Evolutionary conservation across 1,140 invertebrate species (phyloP), one percentile per base, ranked within the genome.

Genomic region (Heterodera carotae): DNA sequence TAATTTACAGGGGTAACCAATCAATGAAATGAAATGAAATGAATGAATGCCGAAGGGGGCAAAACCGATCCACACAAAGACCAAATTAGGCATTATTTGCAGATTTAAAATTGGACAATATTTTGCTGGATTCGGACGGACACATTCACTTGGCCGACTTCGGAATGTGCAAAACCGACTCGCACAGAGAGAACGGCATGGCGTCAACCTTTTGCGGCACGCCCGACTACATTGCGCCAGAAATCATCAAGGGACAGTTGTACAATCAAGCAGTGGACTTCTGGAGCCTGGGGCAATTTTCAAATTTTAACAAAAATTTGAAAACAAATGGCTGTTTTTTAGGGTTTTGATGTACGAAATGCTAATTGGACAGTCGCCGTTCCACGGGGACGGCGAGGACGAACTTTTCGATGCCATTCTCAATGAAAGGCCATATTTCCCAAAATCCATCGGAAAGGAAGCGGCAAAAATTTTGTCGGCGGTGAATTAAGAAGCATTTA

Each of bases 21-120:
- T n/a, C n/a, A n/a, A n/a, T n/a, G n/a, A n/a, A n/a, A n/a, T n/a
- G n/a, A n/a, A n/a, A 18, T 25, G 62, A 12, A n/a, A 62, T n/a
- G n/a, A 22, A n/a, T n/a, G n/a, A 62, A 27, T 62, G n/a, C n/a
- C n/a, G 18, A 62, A 10, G 60, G 8, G 6, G 7, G 22, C 22
- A 7, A 22, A 10, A 0, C 6, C 12, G 6, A 62, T 62, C 60
- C 29, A 10, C n/a, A 62, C 8, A n/a, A 22, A 48, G 12, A 53
- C 1, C 25, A n/a, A 56, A 77, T 48, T 75, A 29, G 15, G 12
- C 39, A 77, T 27, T 79, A 88, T 90, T 75, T 87, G 92, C 96
- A 87, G 97, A 99, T 92, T 90, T 99, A 72, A 99, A 99, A 90
- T 90, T 99, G 81, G 97, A 99, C 90, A 99, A 99, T 90, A 99